A percentile compares a stretch with the other conserved stretches of the same genome.
Evolutionary conservation across 2,888 invertebrate species (phyloP).

Genomic region (Noctua janthe): DNA sequence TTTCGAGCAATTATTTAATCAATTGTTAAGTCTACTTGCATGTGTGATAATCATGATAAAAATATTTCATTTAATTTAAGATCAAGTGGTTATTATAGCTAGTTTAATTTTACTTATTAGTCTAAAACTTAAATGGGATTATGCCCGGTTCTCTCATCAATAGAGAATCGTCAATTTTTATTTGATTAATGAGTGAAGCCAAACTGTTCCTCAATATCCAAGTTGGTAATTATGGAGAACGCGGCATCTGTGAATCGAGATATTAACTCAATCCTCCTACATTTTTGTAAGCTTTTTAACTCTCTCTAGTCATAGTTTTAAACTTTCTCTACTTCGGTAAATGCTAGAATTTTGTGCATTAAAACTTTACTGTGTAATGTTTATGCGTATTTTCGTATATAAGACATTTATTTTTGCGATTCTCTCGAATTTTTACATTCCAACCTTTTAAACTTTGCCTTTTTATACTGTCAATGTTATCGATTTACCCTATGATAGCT

Average conservation of each 20-base stretch:
- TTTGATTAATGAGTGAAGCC: constrained; percentile 27
- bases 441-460: constrained; percentile 63
- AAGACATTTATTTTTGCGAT: constrained; percentile 72
- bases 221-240: neutral
- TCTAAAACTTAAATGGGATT: constrained; percentile 23
- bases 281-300: constrained; percentile 66
- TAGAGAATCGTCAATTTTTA: constrained; percentile 29
- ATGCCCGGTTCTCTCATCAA: constrained; percentile 21
- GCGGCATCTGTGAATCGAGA: constrained; percentile 50
- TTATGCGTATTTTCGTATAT: constrained; percentile 64
- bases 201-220: constrained; percentile 30
- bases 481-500: constrained; percentile 61
- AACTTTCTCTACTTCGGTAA: constrained; percentile 63
- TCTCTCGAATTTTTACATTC: constrained; percentile 74
- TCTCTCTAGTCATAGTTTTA: constrained; percentile 71
- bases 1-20: constrained; percentile 63
- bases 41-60: constrained; percentile 62
- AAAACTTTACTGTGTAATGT: constrained; percentile 64
- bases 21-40: constrained; percentile 58
- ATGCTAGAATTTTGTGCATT: constrained; percentile 68
- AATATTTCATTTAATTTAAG: constrained; percentile 50
- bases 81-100: constrained; percentile 49
- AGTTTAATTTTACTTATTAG: constrained; percentile 50
- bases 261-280: constrained; percentile 58
- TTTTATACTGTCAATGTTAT: constrained; percentile 67